Conservation (phyloP, 2,888 invertebrate genomes). For the Cheiracanthium punctorium region DNA sequence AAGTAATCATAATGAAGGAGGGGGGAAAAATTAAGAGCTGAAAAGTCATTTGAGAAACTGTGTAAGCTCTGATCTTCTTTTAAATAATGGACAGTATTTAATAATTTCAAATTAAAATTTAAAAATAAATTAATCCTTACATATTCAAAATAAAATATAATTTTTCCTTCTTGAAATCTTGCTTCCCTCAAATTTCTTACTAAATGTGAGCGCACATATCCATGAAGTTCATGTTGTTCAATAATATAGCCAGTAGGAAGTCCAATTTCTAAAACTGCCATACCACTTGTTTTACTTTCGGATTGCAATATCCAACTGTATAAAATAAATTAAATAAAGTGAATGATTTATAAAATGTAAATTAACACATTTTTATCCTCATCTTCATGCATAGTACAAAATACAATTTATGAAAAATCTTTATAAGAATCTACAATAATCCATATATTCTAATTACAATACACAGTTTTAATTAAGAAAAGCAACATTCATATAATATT, state of each 20-base stretch:
- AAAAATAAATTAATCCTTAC: conserved; percentile 80
- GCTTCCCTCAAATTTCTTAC: conserved; percentile 90
- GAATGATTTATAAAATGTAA: background rate
- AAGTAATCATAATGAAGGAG: no score
- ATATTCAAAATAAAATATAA: conserved; percentile 94
- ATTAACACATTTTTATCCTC: background rate
- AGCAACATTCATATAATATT: no score
- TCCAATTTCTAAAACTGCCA: conserved; percentile 90
- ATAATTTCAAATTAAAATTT: background rate
- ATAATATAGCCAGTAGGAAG: conserved; percentile 95
- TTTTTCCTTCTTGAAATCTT: conserved; percentile 86
- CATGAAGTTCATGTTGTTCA: conserved; percentile 91
- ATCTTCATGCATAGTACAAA: background rate
- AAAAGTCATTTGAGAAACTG: no score
- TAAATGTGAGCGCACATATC: conserved; percentile 86
- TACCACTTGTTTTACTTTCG: conserved; percentile 89
- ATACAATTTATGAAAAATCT: background rate
- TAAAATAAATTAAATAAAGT: conserved; percentile 10
- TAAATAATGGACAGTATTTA: no score
- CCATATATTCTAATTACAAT: no score
- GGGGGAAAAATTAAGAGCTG: no score
- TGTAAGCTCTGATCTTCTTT: no score
- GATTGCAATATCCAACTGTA: conserved; percentile 51
- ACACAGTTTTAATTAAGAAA: no score
- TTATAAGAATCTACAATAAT: background rate